A percentile compares a stretch with the other conserved stretches of the same genome.
Evolutionary conservation across 2,888 invertebrate species (phyloP).

Genomic region (Lymantria dispar): DNA sequence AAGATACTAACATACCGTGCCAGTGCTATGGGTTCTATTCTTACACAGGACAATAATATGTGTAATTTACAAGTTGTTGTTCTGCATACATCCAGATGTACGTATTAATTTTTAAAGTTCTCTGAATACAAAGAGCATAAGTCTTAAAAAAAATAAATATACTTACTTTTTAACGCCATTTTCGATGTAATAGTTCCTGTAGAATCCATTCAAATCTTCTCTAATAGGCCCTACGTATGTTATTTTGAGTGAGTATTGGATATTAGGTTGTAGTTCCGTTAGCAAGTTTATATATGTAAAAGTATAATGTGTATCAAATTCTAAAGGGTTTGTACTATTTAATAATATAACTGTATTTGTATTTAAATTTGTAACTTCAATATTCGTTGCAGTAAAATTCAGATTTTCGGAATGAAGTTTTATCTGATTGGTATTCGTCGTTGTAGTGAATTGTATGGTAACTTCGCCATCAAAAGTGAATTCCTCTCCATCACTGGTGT

Average conservation of each 20-base stretch:
- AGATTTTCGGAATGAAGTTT: slow-evolving; percentile 67
- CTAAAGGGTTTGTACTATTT: slow-evolving; percentile 41
- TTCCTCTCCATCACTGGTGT: slow-evolving; percentile 53
- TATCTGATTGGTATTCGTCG: slow-evolving; percentile 49
- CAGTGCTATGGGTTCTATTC: too few relatives aligned
- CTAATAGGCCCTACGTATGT: slow-evolving; percentile 80
- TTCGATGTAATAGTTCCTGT: slow-evolving; percentile 81
- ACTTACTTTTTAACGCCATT: slow-evolving; percentile 75
- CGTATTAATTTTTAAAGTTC: too few relatives aligned
- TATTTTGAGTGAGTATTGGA: slow-evolving; percentile 73
- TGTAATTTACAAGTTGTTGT: too few relatives aligned
- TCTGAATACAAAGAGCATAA: too few relatives aligned
- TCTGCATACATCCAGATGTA: too few relatives aligned
- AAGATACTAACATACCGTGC: too few relatives aligned
- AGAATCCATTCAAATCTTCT: slow-evolving; percentile 83
- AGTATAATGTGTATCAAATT: slow-evolving; percentile 61
- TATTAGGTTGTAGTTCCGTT: slow-evolving; percentile 50
- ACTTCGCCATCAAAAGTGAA: slow-evolving; percentile 78
- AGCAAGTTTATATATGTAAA: slow-evolving; percentile 74
- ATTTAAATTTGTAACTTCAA: slow-evolving; percentile 35
- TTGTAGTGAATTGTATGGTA: slow-evolving; percentile 57
- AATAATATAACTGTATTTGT: slow-evolving; percentile 38
- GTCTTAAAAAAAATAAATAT: not conserved
- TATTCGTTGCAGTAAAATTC: slow-evolving; percentile 42
- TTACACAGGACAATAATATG: too few relatives aligned